phyloP scores from a whole-genome alignment of 2,797 vertebrate genomes.

The Vultur gryphus region DNA sequence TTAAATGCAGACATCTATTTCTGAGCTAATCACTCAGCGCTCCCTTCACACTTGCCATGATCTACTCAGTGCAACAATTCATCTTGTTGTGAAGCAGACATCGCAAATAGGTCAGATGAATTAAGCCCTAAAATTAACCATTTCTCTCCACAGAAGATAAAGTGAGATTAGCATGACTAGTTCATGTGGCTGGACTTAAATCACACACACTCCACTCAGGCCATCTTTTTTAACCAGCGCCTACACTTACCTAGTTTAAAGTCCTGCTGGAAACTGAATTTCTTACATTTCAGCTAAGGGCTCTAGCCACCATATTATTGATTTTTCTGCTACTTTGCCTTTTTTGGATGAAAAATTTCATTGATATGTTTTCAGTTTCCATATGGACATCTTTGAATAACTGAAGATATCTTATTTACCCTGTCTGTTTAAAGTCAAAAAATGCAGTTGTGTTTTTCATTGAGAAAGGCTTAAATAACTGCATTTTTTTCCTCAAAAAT shows the following conservation, averaged over 20 bases:
- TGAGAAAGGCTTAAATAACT: background rate
- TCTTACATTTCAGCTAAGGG: background rate
- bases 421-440: background rate
- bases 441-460: background rate
- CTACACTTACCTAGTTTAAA: background rate
- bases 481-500: background rate
- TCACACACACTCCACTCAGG: background rate
- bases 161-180: background rate
- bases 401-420: background rate
- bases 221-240: background rate
- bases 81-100: constrained; percentile 24
- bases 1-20: background rate
- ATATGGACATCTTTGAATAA: background rate
- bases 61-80: constrained; percentile 19
- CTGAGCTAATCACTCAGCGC: constrained; percentile 28
- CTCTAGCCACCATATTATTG: background rate
- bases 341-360: background rate
- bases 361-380: background rate
- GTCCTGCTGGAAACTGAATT: background rate
- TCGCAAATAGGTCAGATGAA: constrained; percentile 36
- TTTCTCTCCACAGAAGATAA: constrained; percentile 2
- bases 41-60: constrained; percentile 46
- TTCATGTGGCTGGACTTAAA: background rate
- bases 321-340: background rate
- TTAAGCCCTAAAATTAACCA: constrained; percentile 47